Percentiles rank a stretch among this genome's conserved stretches.
Evolutionary conservation across 2,113 vertebrate genomes (phyloP).

Genomic region (Sylvicapra grimmia): DNA sequence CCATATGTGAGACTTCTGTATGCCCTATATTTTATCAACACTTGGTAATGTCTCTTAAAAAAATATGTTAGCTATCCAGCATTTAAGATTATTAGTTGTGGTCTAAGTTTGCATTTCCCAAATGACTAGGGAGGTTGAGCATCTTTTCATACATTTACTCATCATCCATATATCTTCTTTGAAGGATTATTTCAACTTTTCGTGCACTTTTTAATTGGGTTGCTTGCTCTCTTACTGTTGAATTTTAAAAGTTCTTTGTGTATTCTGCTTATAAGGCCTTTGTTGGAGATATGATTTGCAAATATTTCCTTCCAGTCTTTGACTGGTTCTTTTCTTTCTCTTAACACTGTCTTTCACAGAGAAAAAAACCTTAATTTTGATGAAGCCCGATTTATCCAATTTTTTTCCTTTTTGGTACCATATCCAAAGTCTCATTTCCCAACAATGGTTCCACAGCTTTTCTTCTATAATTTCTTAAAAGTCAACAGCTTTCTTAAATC

Average conservation of each 20-base stretch:
- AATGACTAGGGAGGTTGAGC: neutral
- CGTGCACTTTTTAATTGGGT: neutral
- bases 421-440: neutral
- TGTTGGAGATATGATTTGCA: neutral
- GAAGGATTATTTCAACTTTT: neutral
- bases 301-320: neutral
- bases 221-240: neutral
- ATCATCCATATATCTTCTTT: neutral
- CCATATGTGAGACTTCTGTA: neutral
- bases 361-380: neutral
- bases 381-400: neutral
- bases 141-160: neutral
- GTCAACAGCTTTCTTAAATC: neutral
- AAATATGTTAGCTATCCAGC: neutral
- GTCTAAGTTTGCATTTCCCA: neutral
- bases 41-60: neutral
- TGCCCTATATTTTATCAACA: neutral
- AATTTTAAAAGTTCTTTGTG: neutral
- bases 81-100: neutral
- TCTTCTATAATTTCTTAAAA: neutral
- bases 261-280: neutral
- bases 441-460: neutral
- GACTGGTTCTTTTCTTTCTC: neutral
- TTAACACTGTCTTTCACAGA: neutral
- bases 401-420: neutral